Base-by-base conservation (phyloP, 2,888 invertebrate genomes). In the Campoplex nolae region DNA sequence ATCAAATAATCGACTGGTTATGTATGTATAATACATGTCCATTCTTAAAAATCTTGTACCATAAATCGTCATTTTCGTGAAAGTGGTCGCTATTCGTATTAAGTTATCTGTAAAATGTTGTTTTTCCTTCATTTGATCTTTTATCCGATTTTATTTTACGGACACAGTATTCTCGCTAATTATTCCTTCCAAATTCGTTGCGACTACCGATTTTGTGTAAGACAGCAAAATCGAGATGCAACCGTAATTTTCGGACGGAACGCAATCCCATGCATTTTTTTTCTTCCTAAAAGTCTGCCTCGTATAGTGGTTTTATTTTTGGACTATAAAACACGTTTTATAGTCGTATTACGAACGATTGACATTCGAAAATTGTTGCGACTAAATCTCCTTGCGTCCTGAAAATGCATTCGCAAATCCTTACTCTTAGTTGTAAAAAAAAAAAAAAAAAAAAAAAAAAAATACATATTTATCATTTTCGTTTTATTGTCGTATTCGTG, bases 391-490 rank as follows among this genome's bases (percentile, higher is more conserved):
- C 65, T 45, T 73, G 62, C 42, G 51, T 78, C 42, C 23, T 48
- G 54, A 79, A 62, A 74, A 76, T 83, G 73, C 48, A 78, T 23
- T 76, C 75, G 78, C 70, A 79, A 82, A 81, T 65, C 56, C 70
- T 62, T 71, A 84, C 54, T 75, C 74, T 84, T 83, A 79, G 70
- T 51, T 87, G 81, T 87, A 83, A 84, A 86, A 71, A 62, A 28
- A 56, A 62, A 71, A 71, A 32, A 83, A 84, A 86, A 71, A 62
- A 28, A 56, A 62, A 71, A 71, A 32, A 58, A 56, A 62, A 80
- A 86, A 86, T 79, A 86, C 82, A 82, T 82, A 82, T 82, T 87
- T 84, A 84, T 87, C 82, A 84, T 82, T 77, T 79, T 80, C 62
- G 78, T 82, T 82, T 87, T 84, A 84, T 87, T 82, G 84, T 82